Base-by-base conservation (phyloP, 2,797 vertebrate genomes). In the Picus viridis region DNA sequence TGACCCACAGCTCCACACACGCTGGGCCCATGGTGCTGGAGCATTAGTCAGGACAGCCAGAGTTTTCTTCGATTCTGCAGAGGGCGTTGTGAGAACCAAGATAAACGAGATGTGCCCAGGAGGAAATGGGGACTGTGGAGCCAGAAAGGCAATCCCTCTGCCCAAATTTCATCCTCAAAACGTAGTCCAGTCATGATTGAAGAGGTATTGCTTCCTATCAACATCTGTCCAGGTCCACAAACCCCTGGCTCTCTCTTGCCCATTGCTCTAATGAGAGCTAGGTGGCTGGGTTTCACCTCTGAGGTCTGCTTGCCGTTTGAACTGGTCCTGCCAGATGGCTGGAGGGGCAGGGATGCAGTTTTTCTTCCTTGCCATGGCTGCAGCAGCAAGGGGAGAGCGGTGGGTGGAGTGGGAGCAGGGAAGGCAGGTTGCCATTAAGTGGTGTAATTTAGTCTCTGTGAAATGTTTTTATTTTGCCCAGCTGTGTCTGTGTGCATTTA, bases 381-480 rank as follows among this genome's bases (percentile, higher is more conserved):
- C 67, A 68, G 49, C 54, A 47, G 45, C 19, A 10, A 18, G 10
- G 39, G 7, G 9, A 53, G 80, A 54, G 64, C 86, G 41, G 49
- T 57, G 70, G 72, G 61, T 15, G 5, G 24, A 51, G 59, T 11
- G 24, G 3, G 36, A 92, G 78, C 49, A 83, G 32, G 6, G 0
- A n/a, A 88, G 86, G 79, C 11, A 2, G 71, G 90, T 80, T 43
- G 3, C 83, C 9, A 27, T 74, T 77, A 91, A 95, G 80, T 69
- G 91, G 70, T 87, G 27, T 89, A 27, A 92, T 93, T 96, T 83
- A 82, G 73, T 57, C 86, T 77, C 64, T 77, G 92, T 68, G 88
- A 70, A 16, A 53, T 96, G 97, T 94, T 96, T 96, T 97, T 93
- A 91, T 97, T 95, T 96, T 92, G 89, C 96, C 96, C 96, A 96